Evolutionary conservation across 2,797 vertebrate species (phyloP).

Genomic region (Sebastes wilsoni): DNA sequence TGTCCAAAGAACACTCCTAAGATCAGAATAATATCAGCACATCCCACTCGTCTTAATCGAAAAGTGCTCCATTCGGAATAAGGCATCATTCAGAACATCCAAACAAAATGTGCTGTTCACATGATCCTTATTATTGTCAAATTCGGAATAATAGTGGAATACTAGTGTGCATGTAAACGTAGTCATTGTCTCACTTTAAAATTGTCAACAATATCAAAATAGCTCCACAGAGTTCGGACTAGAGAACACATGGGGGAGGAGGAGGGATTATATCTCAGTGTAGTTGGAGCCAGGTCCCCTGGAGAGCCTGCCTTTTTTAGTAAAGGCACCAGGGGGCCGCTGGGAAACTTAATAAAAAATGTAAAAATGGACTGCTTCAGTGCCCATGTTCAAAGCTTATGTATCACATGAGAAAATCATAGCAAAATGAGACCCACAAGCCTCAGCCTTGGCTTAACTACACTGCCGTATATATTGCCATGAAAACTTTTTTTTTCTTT

Average conservation of each 20-base stretch:
- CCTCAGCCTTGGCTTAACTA: constrained; percentile 32
- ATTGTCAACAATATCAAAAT: neutral
- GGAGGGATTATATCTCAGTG: constrained; percentile 21
- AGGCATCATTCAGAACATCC: too few relatives aligned
- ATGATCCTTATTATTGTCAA: accelerated
- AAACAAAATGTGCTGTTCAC: too few relatives aligned
- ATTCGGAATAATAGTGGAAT: neutral
- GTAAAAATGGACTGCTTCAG: constrained; percentile 49
- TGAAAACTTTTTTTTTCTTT: constrained; percentile 23
- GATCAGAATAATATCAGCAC: neutral
- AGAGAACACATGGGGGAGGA: neutral
- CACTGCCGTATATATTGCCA: constrained; percentile 1
- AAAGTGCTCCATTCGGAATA: too few relatives aligned
- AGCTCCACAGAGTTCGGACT: neutral
- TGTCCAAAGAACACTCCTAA: neutral
- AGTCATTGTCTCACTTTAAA: neutral
- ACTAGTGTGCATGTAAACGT: neutral
- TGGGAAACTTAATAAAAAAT: constrained; percentile 70
- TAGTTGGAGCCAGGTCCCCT: constrained; percentile 49
- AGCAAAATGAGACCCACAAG: constrained; percentile 40
- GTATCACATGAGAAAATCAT: constrained; percentile 60
- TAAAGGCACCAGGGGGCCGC: constrained; percentile 56
- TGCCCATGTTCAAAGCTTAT: constrained; percentile 43
- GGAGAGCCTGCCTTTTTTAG: constrained; percentile 72
- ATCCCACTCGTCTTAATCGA: accelerated